These are phyloP conservation scores for Meloe dianella DNA, from an alignment of 2,888 invertebrate species.

Conservation along the genomic window DNA sequence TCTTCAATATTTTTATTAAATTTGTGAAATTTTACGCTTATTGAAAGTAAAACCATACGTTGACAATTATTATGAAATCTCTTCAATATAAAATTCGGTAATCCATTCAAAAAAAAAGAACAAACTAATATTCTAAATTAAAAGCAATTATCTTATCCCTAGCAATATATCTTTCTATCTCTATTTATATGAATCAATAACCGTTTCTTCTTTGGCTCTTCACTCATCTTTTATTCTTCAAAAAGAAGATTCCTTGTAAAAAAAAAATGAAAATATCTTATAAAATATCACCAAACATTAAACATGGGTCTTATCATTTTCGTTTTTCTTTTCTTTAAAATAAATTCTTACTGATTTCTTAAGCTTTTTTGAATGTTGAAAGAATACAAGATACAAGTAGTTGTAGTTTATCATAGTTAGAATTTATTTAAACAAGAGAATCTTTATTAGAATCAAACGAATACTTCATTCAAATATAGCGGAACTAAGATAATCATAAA, in stretches of 20 bases:
- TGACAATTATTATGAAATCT: conserved; percentile 20
- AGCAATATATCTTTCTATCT: conserved; percentile 48
- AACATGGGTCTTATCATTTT: background rate
- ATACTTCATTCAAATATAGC: conserved; percentile 8
- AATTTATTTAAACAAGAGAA: conserved; percentile 14
- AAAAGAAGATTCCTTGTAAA: too few relatives aligned
- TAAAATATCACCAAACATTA: background rate
- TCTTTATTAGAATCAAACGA: background rate
- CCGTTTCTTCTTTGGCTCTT: conserved; percentile 10
- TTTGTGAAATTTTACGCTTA: conserved; percentile 31
- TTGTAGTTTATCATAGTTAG: background rate
- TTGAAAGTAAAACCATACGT: conserved; percentile 20
- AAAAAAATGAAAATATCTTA: too few relatives aligned
- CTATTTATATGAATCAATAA: conserved; percentile 14
- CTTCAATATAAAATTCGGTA: conserved; percentile 21
- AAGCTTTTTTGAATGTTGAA: conserved; percentile 41
- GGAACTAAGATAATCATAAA: conserved; percentile 53
- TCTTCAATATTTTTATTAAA: conserved; percentile 29
- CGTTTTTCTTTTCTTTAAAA: conserved; percentile 14
- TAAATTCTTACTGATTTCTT: conserved; percentile 29
- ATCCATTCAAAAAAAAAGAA: conserved; percentile 21
- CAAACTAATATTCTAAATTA: conserved; percentile 58
- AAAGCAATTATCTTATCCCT: conserved; percentile 58
- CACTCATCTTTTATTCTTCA: conserved; percentile 14
- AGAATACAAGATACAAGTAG: conserved; percentile 16